Evolutionary conservation across 2,888 invertebrate species (phyloP), one percentile per base, ranked within the genome.

Genomic region (Cephus sareptanus): DNA sequence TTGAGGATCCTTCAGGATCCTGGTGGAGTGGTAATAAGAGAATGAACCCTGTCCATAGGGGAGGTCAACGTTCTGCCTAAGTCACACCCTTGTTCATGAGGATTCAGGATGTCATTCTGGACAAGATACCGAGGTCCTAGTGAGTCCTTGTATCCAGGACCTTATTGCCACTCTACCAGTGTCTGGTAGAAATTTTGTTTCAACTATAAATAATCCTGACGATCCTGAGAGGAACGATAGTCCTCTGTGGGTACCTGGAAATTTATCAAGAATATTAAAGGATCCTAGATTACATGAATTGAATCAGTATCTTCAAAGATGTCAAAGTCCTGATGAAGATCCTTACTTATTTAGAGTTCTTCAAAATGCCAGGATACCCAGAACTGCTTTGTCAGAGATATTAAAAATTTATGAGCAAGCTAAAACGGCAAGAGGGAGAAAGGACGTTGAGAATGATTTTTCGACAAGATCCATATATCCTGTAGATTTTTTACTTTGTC

Each of bases 31-130:
- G 76, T 75, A 74, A 76, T 77, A 75, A 80, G 77, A 75, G 68
- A 35, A 76, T 78, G 77, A 75, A 80, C 79, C 76, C 77, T 81
- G 80, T 80, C 77, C 75, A 80, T 74, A 80, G 76, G 76, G 77
- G 76, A 76, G 77, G 77, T 70, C 75, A n/a, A 13, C 74, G 56
- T 77, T 37, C 37, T 23, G 73, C 35, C 75, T 71, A 68, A 69
- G 6, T 15, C 23, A 2, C 40, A 56, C 1, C 40, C 40, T 56
- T 56, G 40, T 56, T 56, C 40, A 56, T 23, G 40, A 56, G 23
- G 40, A 56, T 56, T 56, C 40, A 56, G 40, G 40, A 56, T 56
- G 40, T 56, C 23, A 56, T 23, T 56, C 40, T 0, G 40, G 40
- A 56, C 40, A 56, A 56, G 40, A 56, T 23, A 23, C 6, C 23